Evolutionary conservation across 2,797 vertebrate genomes (phyloP).

Genomic region (Geotrypetes seraphini): DNA sequence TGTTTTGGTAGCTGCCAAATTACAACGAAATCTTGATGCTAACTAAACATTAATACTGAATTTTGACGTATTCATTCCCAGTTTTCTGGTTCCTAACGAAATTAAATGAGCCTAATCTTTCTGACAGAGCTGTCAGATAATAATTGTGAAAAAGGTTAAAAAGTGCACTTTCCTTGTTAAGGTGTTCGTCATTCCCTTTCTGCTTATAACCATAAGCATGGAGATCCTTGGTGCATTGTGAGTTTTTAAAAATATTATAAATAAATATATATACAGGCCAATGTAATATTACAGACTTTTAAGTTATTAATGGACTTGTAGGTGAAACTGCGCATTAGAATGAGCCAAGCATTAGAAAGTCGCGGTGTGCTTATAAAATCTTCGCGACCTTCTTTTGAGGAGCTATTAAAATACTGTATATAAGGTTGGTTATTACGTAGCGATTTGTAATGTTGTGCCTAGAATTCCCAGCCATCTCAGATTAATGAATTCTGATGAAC

Average conservation of each 20-base stretch:
- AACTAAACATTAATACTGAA: too few relatives aligned
- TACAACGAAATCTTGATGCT: too few relatives aligned
- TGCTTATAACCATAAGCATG: conserved; percentile 57
- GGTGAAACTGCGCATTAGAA: conserved; percentile 58
- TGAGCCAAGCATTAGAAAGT: conserved; percentile 25
- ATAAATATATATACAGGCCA: conserved; percentile 41
- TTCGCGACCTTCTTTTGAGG: conserved; percentile 35
- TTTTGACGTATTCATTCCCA: background rate
- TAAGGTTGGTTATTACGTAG: conserved; percentile 60
- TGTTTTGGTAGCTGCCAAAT: too few relatives aligned
- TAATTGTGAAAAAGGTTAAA: conserved; percentile 15
- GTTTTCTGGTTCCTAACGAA: conserved; percentile 24
- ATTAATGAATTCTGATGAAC: background rate
- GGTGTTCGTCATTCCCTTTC: conserved; percentile 48
- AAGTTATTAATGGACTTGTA: conserved; percentile 80
- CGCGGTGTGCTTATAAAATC: conserved; percentile 44
- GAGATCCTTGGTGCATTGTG: conserved; percentile 40
- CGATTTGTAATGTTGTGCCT: conserved; percentile 64
- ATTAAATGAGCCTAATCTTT: conserved; percentile 30
- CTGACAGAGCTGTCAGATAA: conserved; percentile 20
- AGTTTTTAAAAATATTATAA: conserved; percentile 36
- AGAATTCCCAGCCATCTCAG: conserved; percentile 19
- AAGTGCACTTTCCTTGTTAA: conserved; percentile 59
- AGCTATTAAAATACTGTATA: conserved; percentile 51
- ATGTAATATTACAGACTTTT: conserved; percentile 68